phyloP scores from a whole-genome alignment of 2,888 invertebrate genomes.

The Ceramica pisi region DNA sequence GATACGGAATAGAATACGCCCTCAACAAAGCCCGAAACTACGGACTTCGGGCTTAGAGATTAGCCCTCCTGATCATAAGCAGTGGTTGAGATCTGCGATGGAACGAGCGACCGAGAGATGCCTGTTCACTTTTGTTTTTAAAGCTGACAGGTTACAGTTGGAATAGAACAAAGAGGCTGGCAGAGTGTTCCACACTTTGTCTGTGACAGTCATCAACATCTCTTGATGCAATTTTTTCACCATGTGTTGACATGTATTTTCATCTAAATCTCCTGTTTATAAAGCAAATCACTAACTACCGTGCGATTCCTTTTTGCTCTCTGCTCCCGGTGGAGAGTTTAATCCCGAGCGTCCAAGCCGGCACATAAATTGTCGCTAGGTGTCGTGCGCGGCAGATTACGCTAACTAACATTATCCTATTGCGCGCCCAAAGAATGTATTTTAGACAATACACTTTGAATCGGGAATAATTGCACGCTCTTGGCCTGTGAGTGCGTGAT shows the following conservation, averaged over 20 bases:
- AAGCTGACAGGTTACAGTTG: background rate
- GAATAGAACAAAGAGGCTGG: background rate
- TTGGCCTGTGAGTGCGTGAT: slow-evolving; percentile 6
- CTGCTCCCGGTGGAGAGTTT: slow-evolving; percentile 40
- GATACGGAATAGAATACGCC: no score
- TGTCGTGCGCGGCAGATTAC: slow-evolving; percentile 56
- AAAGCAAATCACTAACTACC: slow-evolving; percentile 34
- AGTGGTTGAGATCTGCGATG: background rate
- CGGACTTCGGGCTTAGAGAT: no score
- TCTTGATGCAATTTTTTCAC: background rate
- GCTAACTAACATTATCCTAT: slow-evolving; percentile 57
- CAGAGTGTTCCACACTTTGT: background rate
- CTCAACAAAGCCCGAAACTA: no score
- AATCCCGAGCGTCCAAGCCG: slow-evolving; percentile 56
- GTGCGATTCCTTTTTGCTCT: slow-evolving; percentile 46
- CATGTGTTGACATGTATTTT: background rate
- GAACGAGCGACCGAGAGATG: background rate
- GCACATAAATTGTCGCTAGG: slow-evolving; percentile 59
- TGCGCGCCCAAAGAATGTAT: slow-evolving; percentile 46
- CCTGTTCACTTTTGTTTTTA: background rate
- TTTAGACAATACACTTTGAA: slow-evolving; percentile 35
- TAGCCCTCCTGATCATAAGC: background rate
- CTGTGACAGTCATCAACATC: background rate
- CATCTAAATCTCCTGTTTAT: slow-evolving; percentile 21
- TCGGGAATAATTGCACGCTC: slow-evolving; percentile 32